phyloP scores from a whole-genome alignment of 2,888 invertebrate genomes.

The Graphium colonna region DNA sequence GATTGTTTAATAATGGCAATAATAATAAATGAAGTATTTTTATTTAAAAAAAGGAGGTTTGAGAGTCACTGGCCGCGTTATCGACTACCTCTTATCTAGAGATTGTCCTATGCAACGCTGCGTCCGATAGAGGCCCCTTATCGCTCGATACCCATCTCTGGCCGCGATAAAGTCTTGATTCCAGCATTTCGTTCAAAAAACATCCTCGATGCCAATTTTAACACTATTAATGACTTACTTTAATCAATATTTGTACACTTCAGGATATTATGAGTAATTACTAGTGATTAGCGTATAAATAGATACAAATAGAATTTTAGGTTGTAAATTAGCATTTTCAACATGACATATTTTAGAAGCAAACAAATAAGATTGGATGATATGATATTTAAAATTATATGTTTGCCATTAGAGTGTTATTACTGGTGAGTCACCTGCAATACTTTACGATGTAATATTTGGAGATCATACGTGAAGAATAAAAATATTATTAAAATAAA shows the following conservation, averaged over 20 bases:
- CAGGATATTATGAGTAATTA: background rate
- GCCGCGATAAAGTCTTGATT: background rate
- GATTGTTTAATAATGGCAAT: no score
- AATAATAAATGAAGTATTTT: background rate
- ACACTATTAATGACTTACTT: background rate
- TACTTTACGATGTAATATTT: no score
- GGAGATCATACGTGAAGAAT: no score
- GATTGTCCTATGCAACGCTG: conserved; percentile 28
- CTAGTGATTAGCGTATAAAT: background rate
- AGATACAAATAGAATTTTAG: background rate
- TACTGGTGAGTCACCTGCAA: no score
- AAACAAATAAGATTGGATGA: no score
- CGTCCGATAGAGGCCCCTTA: conserved; percentile 17
- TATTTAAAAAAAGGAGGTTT: conserved; percentile 40
- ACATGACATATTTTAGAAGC: no score
- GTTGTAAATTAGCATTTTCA: no score
- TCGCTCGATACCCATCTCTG: background rate
- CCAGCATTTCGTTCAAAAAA: background rate
- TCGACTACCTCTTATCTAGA: conserved; percentile 36
- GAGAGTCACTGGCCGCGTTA: conserved; percentile 39
- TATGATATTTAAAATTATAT: background rate
- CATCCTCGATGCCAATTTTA: background rate
- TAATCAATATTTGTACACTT: background rate
- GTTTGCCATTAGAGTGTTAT: no score
- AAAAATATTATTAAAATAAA: no score